These are phyloP conservation scores for Hystrix brachyura DNA, from an alignment of 2,113 vertebrate genomes.

Conservation along the genomic window DNA sequence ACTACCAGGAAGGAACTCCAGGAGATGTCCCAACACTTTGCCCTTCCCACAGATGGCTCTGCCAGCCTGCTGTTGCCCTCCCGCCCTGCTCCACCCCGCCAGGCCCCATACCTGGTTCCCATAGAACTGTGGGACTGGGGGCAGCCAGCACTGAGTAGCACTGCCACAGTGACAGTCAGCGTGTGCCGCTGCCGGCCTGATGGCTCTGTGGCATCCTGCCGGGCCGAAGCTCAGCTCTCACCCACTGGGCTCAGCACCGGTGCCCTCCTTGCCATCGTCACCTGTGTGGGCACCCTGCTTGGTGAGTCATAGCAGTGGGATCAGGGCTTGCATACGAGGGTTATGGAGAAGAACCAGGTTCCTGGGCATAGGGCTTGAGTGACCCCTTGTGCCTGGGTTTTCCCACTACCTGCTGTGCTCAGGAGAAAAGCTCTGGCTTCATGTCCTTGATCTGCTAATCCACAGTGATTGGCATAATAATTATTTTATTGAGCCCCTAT, in stretches of 20 bases:
- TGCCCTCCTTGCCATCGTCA: conserved; percentile 94
- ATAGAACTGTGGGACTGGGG: conserved; percentile 92
- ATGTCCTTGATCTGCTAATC: not conserved
- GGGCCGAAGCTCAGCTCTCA: conserved; percentile 85
- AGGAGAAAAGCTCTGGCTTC: conserved; percentile 3
- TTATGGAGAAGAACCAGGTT: not conserved
- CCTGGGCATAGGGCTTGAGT: not conserved
- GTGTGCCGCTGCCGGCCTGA: conserved; percentile 93
- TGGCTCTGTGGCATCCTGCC: conserved; percentile 85
- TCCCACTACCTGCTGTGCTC: not conserved
- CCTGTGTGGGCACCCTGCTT: conserved; percentile 93
- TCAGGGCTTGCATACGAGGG: not conserved
- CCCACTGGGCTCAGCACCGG: conserved; percentile 94
- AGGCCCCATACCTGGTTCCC: conserved; percentile 89
- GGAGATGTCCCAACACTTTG: not conserved
- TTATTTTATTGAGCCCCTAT: not conserved
- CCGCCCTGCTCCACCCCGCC: conserved; percentile 75
- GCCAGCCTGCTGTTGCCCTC: conserved; percentile 84
- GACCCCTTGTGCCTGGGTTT: not conserved
- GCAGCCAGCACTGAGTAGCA: conserved; percentile 91
- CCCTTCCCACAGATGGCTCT: conserved; percentile 80
- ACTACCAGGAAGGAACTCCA: not conserved
- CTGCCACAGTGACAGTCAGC: conserved; percentile 93
- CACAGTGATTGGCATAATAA: not conserved
- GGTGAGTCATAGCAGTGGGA: conserved; percentile 86